These are phyloP conservation scores for Cephus rjabovi DNA, from an alignment of 2,888 invertebrate species.

Conservation along the genomic window DNA sequence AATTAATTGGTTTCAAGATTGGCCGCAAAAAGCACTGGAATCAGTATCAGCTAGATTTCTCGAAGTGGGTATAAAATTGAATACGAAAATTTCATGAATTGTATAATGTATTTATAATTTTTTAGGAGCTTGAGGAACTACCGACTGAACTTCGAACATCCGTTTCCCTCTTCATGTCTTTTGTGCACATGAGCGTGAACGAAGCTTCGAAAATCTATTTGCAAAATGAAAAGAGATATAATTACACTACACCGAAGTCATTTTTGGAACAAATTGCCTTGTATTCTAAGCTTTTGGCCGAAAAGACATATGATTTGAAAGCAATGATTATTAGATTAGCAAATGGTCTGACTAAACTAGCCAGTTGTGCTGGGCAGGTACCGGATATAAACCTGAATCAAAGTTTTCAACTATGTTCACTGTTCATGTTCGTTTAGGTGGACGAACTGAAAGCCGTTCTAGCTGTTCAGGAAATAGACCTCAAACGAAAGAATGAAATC, in stretches of 20 bases:
- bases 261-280: conserved; percentile 93
- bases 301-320: conserved; percentile 77
- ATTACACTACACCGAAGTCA: conserved; percentile 96
- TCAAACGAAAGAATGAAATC: conserved; percentile 89
- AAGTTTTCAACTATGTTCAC: conserved; percentile 3
- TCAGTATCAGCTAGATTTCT: conserved; percentile 90
- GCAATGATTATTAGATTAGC: conserved; percentile 84
- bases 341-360: conserved; percentile 89
- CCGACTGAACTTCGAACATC: conserved; percentile 60
- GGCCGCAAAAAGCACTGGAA: conserved; percentile 91
- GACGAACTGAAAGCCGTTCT: conserved; percentile 84
- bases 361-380: conserved; percentile 87
- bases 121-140: conserved; percentile 71
- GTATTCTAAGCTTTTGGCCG: conserved; percentile 78
- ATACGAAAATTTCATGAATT: conserved; percentile 9
- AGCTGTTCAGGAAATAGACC: conserved; percentile 82
- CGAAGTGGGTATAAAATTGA: conserved; percentile 68
- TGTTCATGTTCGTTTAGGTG: conserved; percentile 64
- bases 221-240: conserved; percentile 88
- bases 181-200: conserved; percentile 89
- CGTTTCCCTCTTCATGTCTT: conserved; percentile 90
- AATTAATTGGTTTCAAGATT: conserved; percentile 97
- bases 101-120: conserved; percentile 25
- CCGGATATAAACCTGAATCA: conserved; percentile 2
- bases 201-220: conserved; percentile 84